A percentile compares a stretch with the other conserved stretches of the same genome.
These are phyloP conservation scores for Leptonema lineaticorne DNA, from an alignment of 1,140 invertebrate species.

Conservation along the genomic window DNA sequence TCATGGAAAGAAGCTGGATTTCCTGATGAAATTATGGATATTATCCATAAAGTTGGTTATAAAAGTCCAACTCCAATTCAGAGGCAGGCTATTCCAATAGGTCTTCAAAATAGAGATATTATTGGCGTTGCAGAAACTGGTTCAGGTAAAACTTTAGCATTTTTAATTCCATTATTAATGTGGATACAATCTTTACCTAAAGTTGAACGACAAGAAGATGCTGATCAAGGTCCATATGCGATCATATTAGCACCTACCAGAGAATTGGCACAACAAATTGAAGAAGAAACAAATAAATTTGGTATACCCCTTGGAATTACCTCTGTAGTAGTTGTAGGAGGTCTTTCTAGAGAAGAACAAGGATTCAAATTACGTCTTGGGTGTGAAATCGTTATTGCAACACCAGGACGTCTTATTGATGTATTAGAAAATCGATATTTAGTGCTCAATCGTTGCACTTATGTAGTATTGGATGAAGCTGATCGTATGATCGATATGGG, in stretches of 20 bases:
- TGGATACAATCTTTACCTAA: conserved; percentile 99
- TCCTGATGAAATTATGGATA: conserved; percentile 88
- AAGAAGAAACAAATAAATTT: conserved; percentile 99
- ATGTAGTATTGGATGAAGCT: conserved; percentile 92
- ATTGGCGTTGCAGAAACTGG: conserved; percentile 99
- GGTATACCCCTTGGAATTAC: conserved; percentile 91
- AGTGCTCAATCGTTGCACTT: conserved; percentile 93
- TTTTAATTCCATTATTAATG: conserved; percentile 93
- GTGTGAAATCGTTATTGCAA: conserved; percentile 99
- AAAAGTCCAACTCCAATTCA: conserved; percentile 99
- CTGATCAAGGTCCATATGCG: conserved; percentile 97
- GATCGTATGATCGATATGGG: conserved; percentile 99
- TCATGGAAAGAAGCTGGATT: conserved; percentile 95
- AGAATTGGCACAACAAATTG: conserved; percentile 99
- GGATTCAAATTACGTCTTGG: conserved; percentile 95
- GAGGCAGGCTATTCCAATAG: conserved; percentile 98
- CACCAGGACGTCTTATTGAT: conserved; percentile 98
- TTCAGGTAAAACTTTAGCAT: conserved; percentile 97
- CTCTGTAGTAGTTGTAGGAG: conserved; percentile 97
- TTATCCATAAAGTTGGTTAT: conserved; percentile 95
- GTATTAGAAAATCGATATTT: conserved; percentile 98
- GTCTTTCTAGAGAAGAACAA: conserved; percentile 96
- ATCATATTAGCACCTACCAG: conserved; percentile 98
- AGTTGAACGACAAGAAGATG: conserved; percentile 88
- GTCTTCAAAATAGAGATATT: conserved; percentile 97